Evolutionary conservation across 2,113 vertebrate genomes (phyloP).

Genomic region (Ranitomeya imitator): DNA sequence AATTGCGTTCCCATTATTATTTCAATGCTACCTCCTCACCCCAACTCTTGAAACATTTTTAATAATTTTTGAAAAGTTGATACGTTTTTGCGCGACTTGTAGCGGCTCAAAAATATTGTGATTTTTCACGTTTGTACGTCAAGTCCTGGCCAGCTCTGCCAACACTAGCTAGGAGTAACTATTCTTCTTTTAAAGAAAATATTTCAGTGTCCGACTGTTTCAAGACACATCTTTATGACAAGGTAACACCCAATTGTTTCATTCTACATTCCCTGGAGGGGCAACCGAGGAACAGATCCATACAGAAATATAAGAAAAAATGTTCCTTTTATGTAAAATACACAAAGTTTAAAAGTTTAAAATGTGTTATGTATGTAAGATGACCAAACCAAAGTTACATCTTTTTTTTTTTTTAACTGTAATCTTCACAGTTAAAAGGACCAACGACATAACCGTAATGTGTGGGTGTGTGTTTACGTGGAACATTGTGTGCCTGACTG

Average conservation of each 20-base stretch:
- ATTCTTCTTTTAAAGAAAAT: too few species aligned
- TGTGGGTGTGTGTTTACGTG: slow-evolving; percentile 42
- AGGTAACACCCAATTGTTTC: not conserved
- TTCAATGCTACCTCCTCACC: too few species aligned
- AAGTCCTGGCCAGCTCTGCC: too few species aligned
- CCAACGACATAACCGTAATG: slow-evolving; percentile 3
- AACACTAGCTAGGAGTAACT: too few species aligned
- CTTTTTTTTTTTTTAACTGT: not conserved
- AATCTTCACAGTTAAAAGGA: slow-evolving; percentile 15
- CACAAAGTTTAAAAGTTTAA: not conserved
- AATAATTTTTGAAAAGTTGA: too few species aligned
- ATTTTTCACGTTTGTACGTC: too few species aligned
- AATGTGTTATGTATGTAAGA: not conserved
- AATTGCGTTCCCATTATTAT: too few species aligned
- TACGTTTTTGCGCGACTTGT: too few species aligned
- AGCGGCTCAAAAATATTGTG: too few species aligned
- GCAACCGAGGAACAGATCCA: not conserved
- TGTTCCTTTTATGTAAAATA: not conserved
- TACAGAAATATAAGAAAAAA: not conserved
- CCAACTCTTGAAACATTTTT: too few species aligned
- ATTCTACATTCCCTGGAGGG: not conserved
- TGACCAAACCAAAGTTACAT: not conserved
- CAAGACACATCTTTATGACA: too few species aligned
- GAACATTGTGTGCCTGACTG: slow-evolving; percentile 28
- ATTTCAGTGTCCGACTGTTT: too few species aligned